Base-by-base conservation (phyloP, 1,140 invertebrate genomes). In the Calephelis virginiensis region DNA sequence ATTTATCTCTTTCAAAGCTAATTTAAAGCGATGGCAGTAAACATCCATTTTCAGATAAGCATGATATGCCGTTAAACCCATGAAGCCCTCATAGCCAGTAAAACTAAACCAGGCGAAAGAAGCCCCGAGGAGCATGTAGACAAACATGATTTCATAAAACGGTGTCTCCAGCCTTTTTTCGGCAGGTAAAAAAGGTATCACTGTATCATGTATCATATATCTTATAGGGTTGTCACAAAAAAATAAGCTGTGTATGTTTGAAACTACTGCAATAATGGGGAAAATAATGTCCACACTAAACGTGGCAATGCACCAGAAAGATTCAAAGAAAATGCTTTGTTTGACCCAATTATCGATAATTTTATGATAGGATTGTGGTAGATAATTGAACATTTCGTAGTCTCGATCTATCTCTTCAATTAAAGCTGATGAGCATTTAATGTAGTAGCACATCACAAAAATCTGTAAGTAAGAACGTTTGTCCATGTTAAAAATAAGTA, bases 161-260 rank as follows among this genome's bases (percentile, higher is more conserved):
- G 79, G 81, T 0, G 72, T 73, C 5, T 78, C 64, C 49, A 78
- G 77, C 11, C 69, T 69, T 0, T 68, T 65, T 11, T 83, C 80
- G 0, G 72, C 70, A 0, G 69, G 53, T 0, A 63, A 17, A 48
- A 76, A 77, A 0, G 83, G 81, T 17, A 71, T 75, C 6, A 64
- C 65, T 6, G 78, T 7, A 10, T 85, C 80, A 61, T 85, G 81
- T 3, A 81, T 67, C 80, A 85, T 82, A 53, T 82, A 74, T 37
- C 71, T 76, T 0, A 8, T 43, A 0, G 80, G 72, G 6, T 76
- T 68, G 0, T 68, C 69, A 9, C 68, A 67, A 28, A 80, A 78
- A 0, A 71, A 13, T 17, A 66, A 72, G 46, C 63, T 78, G 67
- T 80, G 73, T 0, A 78, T 46, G 63, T 70, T 85, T 8, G 68